Base-by-base conservation (phyloP, 2,888 invertebrate genomes). In the Maniola hyperantus region DNA sequence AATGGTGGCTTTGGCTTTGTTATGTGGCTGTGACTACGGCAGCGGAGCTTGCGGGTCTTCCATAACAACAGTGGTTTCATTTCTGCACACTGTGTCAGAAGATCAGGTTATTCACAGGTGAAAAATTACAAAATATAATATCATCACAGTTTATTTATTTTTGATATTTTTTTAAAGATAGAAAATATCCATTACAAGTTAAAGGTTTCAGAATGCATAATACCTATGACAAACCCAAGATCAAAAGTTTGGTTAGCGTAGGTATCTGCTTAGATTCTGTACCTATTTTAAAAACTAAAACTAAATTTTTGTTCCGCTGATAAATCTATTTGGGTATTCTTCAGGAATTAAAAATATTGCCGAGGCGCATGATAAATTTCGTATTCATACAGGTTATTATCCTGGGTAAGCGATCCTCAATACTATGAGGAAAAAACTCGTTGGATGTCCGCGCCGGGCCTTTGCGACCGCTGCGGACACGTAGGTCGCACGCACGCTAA, bases 1-100 rank as follows among this genome's bases (percentile, higher is more conserved):
- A 84, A 95, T 98, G 84, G 94, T 98, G 67, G 97, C 96, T 0
- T 89, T 98, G 77, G 97, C 97, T 6, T 83, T 98, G 39, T 87
- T 98, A 1, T 96, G 97, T 73, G 98, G 98, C 0, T 97, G 97
- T 81, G 98, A 98, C 87, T 98, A 98, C 81, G 94, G 94, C 54
- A 93, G 93, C 0, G 95, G 95, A 5, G 98, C 75, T 86, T 98
- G 70, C 59, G 98, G 98, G 0, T 95, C 95, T 70, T 96, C 97
- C 71, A 87, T 87, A 58, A 84, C 74, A 18, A 95, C 95, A 1
- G 96, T 95, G 6, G 78, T 96, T 2, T 95, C 96, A 73, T 94
- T 96, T 66, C 94, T 97, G 63, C 93, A 94, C 71, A 93, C 92
- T 63, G 87, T 96, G 39, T 78, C 91, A 18, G 95, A 97, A 61